Conservation (phyloP, 2,797 vertebrate genomes). For the Phalloptychus januarius region DNA sequence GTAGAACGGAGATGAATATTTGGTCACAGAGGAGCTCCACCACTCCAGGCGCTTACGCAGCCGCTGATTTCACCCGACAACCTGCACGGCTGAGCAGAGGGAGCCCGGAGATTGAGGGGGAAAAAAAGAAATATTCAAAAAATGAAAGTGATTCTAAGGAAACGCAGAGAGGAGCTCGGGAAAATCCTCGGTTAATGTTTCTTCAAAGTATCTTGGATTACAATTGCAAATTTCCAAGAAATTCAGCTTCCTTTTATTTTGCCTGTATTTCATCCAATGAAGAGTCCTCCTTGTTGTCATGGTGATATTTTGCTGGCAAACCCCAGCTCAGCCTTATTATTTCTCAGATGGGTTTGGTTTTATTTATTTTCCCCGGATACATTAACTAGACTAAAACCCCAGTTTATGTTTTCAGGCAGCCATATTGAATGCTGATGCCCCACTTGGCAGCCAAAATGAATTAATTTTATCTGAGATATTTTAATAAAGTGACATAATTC, state of each 20-base stretch:
- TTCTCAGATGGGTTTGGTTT: not conserved
- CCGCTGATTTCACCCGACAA: constrained; percentile 43
- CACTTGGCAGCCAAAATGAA: not conserved
- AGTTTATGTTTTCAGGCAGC: not conserved
- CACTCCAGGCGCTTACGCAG: constrained; percentile 51
- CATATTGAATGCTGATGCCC: not conserved
- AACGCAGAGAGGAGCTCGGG: constrained; percentile 18
- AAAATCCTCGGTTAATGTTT: constrained; percentile 3
- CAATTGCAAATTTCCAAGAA: constrained; percentile 38
- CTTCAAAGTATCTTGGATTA: constrained; percentile 22
- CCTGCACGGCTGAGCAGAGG: constrained; percentile 10
- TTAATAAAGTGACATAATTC: not conserved
- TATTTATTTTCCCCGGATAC: not conserved
- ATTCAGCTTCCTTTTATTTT: constrained; percentile 15
- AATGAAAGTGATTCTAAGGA: constrained; percentile 3
- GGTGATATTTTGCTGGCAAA: not conserved
- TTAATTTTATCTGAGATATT: not conserved
- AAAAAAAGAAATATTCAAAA: not conserved
- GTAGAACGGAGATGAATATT: constrained; percentile 63
- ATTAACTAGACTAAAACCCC: not conserved
- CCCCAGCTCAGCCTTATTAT: not conserved
- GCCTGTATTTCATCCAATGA: not conserved
- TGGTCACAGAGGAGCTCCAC: constrained; percentile 65
- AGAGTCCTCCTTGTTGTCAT: not conserved
- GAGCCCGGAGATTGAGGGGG: constrained; percentile 1